Percentiles rank a stretch among this genome's conserved stretches.
Evolutionary conservation across 2,797 vertebrate genomes (phyloP).

Genomic region (Helicolenus hilgendorfi): DNA sequence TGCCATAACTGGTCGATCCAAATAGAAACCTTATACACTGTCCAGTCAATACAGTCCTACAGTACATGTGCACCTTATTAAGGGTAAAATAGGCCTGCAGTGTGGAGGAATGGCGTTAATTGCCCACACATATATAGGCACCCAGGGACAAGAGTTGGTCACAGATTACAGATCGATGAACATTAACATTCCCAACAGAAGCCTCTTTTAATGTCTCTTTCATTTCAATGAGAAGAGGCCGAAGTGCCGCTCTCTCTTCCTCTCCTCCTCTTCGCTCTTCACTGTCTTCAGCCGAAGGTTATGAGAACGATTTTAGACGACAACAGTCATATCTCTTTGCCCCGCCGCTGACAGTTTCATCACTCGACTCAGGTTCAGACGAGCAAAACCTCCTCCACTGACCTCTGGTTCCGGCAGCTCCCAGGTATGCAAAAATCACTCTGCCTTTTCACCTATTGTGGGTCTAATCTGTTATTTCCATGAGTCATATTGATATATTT

Average conservation of each 20-base stretch:
- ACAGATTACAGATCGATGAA: conserved; percentile 66
- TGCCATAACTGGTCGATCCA: not conserved
- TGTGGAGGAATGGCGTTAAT: not conserved
- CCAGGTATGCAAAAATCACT: not conserved
- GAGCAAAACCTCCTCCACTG: conserved; percentile 55
- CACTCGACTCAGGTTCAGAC: conserved; percentile 38
- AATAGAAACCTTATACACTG: not conserved
- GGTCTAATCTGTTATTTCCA: conserved; percentile 44
- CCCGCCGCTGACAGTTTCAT: conserved; percentile 69
- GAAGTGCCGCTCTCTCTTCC: conserved; percentile 12
- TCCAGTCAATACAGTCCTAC: conserved; percentile 9
- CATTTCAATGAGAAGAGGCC: conserved; percentile 49
- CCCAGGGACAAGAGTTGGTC: conserved; percentile 25
- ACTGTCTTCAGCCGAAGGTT: conserved; percentile 62
- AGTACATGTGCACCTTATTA: conserved; percentile 5
- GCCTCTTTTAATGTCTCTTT: conserved; percentile 45
- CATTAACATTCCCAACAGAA: conserved; percentile 73
- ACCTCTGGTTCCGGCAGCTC: conserved; percentile 8
- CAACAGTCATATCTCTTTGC: conserved; percentile 58
- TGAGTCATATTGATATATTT: conserved; percentile 65
- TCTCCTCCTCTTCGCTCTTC: conserved; percentile 5
- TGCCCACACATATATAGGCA: conserved; percentile 28
- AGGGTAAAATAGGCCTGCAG: not conserved
- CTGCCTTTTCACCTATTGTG: conserved; percentile 31
- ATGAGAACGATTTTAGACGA: conserved; percentile 41